Base-by-base conservation (phyloP, 2,888 invertebrate species). In the Rotaria magnacalcarata region DNA sequence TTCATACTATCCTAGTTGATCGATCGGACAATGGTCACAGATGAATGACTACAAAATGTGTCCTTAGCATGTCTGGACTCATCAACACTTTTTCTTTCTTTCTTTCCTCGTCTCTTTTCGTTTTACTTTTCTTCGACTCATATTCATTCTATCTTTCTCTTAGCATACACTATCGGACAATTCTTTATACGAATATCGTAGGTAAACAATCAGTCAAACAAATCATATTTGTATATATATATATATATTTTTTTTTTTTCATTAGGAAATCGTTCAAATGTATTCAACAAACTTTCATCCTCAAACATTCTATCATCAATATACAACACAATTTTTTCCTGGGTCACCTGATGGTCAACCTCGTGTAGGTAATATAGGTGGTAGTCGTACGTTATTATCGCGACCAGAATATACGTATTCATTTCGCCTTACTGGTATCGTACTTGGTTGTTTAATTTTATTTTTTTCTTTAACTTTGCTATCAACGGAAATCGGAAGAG, bases 391-490 rank as follows among this genome's bases (percentile, higher is more conserved):
- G 19, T 34, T 67, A 34, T 3, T 67, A 34, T 2, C 67, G 1
- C 16, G 34, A 67, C 34, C 67, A 21, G 11, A 47, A 80, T 24
- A 10, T 80, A 19, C 3, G 6, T 80, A 80, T 80, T 80, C 80
- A 80, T 80, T 80, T 80, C 80, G 80, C 47, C 10, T 21, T 8
- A 8, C 34, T 80, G 80, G 80, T n/a, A 8, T 80, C 2, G 47
- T 80, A 11, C 47, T 80, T 47, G 80, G 80, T 80, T 1, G 47
- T 47, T n/a, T 80, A 80, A 24, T 80, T n/a, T 16, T 80, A 80
- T 47, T 80, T 3, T 80, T 80, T 11, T n/a, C 80, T 8, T 8
- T 80, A 5, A 14, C 24, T 11, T 47, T 80, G 47, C 47, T 80
- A 8, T 80, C 47, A 24, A 80, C 80, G 0, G 80, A 80, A 80